Base-by-base conservation (phyloP, 2,113 vertebrate species). In the Charadrius vociferus region DNA sequence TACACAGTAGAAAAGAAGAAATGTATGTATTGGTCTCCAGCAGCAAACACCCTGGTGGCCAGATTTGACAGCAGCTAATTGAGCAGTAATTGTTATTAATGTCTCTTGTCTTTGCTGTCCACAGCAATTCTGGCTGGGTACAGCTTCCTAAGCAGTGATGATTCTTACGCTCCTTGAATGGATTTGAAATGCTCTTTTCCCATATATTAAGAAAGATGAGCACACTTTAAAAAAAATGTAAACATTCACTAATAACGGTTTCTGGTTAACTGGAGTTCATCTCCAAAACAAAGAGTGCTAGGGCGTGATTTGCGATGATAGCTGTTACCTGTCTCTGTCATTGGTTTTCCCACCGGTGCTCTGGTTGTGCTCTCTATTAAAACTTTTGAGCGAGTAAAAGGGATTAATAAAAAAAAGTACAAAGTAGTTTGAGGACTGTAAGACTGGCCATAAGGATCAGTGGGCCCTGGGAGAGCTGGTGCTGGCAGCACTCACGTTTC, bases 51-150 rank as follows among this genome's bases (percentile, higher is more conserved):
- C 15, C 72, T 67, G 72, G 68, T 94, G 86, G 52, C 75, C 71
- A 79, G 80, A 47, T 88, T 63, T 90, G 90, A 71, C 94, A 92
- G 88, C 72, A 88, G 72, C 72, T 94, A 97, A 93, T 92, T 92
- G 86, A 94, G 72, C 59, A 71, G 52, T 93, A 94, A 96, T 93
- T 95, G 65, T 74, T 90, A 86, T 65, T 88, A 95, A 91, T 37
- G 58, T 41, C 45, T 59, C 52, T 20, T 80, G 59, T 92, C 90
- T 81, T 77, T 94, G 67, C 75, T 88, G 65, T 86, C 72, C 88
- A 23, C 72, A 77, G 75, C 56, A 94, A 71, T 88, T 86, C 90
- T 78, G 82, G 9, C n/a, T 78, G 30, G 3, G 21, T 52, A 78
- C 53, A 68, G 8, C 59, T 55, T 66, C 1, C 1, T 43, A 66